Evolutionary conservation across 2,113 vertebrate genomes (phyloP), one percentile per base, ranked within the genome.

Genomic region (Lagopus muta): DNA sequence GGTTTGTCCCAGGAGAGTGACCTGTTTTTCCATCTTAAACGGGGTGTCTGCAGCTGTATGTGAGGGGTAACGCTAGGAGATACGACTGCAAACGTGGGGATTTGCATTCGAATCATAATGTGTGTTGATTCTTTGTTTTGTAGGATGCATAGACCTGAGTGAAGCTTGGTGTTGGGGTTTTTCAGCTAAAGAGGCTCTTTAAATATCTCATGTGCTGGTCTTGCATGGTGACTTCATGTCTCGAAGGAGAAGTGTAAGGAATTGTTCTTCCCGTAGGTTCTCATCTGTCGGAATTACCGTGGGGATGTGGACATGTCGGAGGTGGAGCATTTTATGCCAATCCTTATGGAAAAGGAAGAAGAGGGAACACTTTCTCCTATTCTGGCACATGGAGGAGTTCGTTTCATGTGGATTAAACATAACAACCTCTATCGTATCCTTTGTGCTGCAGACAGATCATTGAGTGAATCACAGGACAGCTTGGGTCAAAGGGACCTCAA

Each of bases 381-480:
- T 88, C 97, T 99, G 77, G 98, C 99, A 3, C 99, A 99, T 0
- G 99, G 99, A 3, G 99, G 98, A 2, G 99, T 99, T 54, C 99
- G 99, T 21, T 99, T 99, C 96, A 99, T 99, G 99, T 99, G 99
- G 99, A 99, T 99, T 88, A 99, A 99, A 87, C 99, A 99, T 86
- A 99, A 99, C 97, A 99, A 99, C 88, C 96, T 99, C 2, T 99
- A 99, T 92, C 89, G 99, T 99, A 99, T 99, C 99, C 98, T 98
- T 97, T 28, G 0, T 4, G 0, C 22, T n/a, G 5, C n/a, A 11
- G 0, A 2, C 2, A 17, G 18, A 54, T 54, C 5, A 7, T 28
- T 54, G 27, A 28, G 16, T 28, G 52, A 54, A 28, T 28, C 52
- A 9, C 27, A 13, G 2, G 21, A 43, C 8, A 10, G 18, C 30